Percentiles rank a stretch among this genome's conserved stretches.
These are phyloP conservation scores for Pangasius macronema DNA, from an alignment of 2,797 vertebrate species.

Conservation along the genomic window DNA sequence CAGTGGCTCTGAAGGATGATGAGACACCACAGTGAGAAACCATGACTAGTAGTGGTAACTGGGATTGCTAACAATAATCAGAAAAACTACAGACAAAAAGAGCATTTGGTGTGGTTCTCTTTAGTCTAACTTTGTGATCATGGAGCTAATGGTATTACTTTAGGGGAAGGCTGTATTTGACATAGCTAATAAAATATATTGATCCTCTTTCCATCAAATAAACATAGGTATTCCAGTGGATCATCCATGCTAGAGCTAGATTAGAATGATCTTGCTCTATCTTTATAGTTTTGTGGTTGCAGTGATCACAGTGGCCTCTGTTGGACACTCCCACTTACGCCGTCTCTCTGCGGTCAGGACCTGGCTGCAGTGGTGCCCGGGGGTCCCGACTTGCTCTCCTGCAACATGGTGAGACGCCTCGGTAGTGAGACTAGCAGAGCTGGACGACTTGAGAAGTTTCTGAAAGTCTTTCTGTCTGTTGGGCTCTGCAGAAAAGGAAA, in stretches of 20 bases:
- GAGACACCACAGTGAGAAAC: conserved; percentile 1
- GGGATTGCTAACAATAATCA: conserved; percentile 1
- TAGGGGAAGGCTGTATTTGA: not conserved
- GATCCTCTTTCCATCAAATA: not conserved
- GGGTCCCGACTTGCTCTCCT: conserved; percentile 54
- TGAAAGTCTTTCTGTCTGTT: conserved; percentile 53
- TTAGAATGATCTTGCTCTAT: not conserved
- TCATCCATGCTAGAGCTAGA: not conserved
- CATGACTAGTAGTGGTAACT: not conserved
- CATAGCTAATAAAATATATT: not conserved
- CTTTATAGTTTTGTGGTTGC: not conserved
- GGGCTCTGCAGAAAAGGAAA: conserved; percentile 33
- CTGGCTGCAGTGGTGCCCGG: conserved; percentile 55
- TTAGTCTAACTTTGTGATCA: not conserved
- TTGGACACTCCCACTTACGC: conserved; percentile 49
- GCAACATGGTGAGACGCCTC: conserved; percentile 53
- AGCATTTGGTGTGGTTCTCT: not conserved
- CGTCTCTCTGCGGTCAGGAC: conserved; percentile 56
- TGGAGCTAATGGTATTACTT: not conserved
- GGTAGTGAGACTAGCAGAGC: conserved; percentile 56
- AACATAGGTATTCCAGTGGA: not conserved
- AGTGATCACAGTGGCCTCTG: not conserved
- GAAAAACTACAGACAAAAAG: not conserved
- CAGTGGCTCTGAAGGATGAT: conserved; percentile 82
- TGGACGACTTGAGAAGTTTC: conserved; percentile 60